A percentile compares a stretch with the other conserved stretches of the same genome.
These are phyloP conservation scores for Polydesmus complanatus DNA, from an alignment of 2,888 invertebrate genomes.

Conservation along the genomic window DNA sequence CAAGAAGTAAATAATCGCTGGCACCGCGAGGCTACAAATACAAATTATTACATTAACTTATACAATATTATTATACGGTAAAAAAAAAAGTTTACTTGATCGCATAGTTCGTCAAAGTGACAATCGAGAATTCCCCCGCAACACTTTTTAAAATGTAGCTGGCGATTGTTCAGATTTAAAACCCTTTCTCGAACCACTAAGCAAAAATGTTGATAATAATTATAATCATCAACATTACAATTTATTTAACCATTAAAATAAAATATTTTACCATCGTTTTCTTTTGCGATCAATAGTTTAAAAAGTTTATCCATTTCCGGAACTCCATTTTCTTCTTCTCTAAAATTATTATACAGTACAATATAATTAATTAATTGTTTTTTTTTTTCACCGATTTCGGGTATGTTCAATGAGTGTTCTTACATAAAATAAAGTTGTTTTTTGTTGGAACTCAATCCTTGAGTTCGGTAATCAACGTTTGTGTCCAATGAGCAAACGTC, in stretches of 20 bases:
- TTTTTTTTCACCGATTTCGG: too few species aligned
- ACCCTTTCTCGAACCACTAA: slow-evolving; percentile 60
- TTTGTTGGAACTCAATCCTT: too few species aligned
- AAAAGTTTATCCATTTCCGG: slow-evolving; percentile 64
- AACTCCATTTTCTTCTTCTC: slow-evolving; percentile 44
- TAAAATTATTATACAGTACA: neutral
- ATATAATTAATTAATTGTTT: neutral
- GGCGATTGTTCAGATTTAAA: slow-evolving; percentile 74
- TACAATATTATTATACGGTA: neutral
- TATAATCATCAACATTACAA: too few species aligned
- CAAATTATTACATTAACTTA: slow-evolving; percentile 13
- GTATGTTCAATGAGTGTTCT: too few species aligned
- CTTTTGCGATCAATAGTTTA: slow-evolving; percentile 71
- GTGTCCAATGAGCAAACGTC: slow-evolving; percentile 66
- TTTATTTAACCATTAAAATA: too few species aligned
- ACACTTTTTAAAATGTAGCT: slow-evolving; percentile 72
- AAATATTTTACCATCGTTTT: slow-evolving; percentile 55
- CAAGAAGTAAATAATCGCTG: slow-evolving; percentile 82
- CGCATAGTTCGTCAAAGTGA: slow-evolving; percentile 78
- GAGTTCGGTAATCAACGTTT: slow-evolving; percentile 80
- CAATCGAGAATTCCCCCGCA: slow-evolving; percentile 86
- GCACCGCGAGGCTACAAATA: slow-evolving; percentile 68
- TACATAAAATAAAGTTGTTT: neutral
- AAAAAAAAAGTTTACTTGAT: slow-evolving; percentile 47
- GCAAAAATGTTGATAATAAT: too few species aligned